Base-by-base conservation (phyloP, 1,140 invertebrate genomes). In the Diploscapter pachys region DNA sequence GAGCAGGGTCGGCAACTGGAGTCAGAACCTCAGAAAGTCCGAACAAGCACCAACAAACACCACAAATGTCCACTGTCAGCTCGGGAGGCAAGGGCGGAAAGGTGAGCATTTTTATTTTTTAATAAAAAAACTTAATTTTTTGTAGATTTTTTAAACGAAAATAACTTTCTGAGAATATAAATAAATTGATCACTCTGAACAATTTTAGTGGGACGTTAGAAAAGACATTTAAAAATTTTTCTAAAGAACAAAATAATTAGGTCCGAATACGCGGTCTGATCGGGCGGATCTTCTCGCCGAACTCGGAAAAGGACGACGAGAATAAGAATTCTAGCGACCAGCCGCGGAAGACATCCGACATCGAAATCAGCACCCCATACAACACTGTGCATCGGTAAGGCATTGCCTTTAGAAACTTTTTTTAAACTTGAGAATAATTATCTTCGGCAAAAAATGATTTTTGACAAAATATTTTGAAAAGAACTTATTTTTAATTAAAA, bases 341-440 rank as follows among this genome's bases (percentile, higher is more conserved):
- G 5, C 64, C 66, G 49, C 31, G 55, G 57, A 82, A 53, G 55
- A 66, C 63, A 6, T 67, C 73, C 4, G 76, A 75, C 62, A 79
- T 75, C 56, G 84, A 86, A 54, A 86, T 84, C 62, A 71, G 77
- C 31, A 65, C 61, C 8, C 83, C 83, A 13, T 85, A 79, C 65
- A 82, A 84, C 63, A 82, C 84, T 13, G 77, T 85, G 11, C 83
- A 84, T 67, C 63, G 78, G 62, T 75, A 61, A 6, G 9, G 48
- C 13, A 48, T 51, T 2, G 11, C 48, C 1, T 63, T 9, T 11
- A 59, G n/a, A 59, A 9, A n/a, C n/a, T 57, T 9, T 9, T 69
- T 59, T 11, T 13, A 2, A 13, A 59, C 57, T 59, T 2, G 11
- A 13, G 11, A 59, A 11, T 50, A 62, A 11, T n/a, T 11, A 11